Evolutionary conservation across 2,888 invertebrate species (phyloP).

Genomic region (Argyra leucocephala): DNA sequence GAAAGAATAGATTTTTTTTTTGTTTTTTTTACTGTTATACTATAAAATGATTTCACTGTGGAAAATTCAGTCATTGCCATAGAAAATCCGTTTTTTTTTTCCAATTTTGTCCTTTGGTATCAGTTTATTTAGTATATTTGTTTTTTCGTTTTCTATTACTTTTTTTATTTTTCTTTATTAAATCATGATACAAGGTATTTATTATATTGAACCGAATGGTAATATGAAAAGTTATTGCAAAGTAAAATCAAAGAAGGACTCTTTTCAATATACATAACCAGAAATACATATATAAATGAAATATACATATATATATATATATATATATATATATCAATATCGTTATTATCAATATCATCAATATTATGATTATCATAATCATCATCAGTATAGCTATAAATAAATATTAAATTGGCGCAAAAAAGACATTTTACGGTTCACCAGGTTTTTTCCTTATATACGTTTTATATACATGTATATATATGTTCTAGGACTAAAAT

Average conservation of each 20-base stretch:
- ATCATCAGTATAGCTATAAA: not conserved
- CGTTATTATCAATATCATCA: not conserved
- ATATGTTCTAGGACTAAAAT: too few species aligned
- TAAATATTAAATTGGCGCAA: constrained; percentile 8
- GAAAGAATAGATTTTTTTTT: constrained; percentile 7
- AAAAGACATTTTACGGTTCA: constrained; percentile 9
- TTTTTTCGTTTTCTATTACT: not conserved
- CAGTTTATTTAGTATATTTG: not conserved
- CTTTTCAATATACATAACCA: too few species aligned
- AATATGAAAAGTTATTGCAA: not conserved
- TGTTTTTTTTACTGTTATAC: too few species aligned
- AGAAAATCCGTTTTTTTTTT: not conserved
- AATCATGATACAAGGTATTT: not conserved
- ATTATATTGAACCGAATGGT: not conserved
- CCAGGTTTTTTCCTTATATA: not conserved
- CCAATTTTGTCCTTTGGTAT: not conserved
- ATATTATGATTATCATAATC: not conserved
- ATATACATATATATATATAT: too few species aligned
- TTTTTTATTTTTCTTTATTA: not conserved
- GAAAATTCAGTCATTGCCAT: not conserved
- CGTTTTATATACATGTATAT: too few species aligned
- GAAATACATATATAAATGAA: too few species aligned
- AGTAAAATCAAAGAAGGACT: not conserved
- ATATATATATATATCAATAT: not conserved
- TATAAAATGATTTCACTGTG: too few species aligned